Evolutionary conservation across 2,797 vertebrate species (phyloP), one percentile per base, ranked within the genome.

Genomic region (Bradypus variegatus): DNA sequence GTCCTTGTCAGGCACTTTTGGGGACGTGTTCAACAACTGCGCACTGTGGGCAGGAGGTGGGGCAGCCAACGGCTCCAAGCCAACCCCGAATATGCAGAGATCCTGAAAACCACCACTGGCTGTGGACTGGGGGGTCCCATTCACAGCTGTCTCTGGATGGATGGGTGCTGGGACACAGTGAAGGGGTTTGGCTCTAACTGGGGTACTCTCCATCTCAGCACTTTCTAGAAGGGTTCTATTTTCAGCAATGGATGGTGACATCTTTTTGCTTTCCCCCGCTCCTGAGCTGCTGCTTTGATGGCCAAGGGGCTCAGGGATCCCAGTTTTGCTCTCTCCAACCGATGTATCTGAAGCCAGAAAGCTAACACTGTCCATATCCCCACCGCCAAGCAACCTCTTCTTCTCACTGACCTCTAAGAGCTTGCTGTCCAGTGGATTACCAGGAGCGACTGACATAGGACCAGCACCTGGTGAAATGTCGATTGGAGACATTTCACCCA

Each of bases 1-100:
- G 72, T 96, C 97, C 96, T 98, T 98, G 87, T 97, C 97, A 94
- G 97, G 97, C 76, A 97, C 98, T 97, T 98, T 98, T 50, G 96
- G 95, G 64, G 97, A 97, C 91, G 95, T 53, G 38, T 94, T 95
- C 93, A 95, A 96, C 95, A 97, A 97, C 83, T 97, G 97, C 1
- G 96, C 96, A 86, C 95, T 96, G 23, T 98, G 96, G 77, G 2
- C 31, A 33, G 97, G 94, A 96, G 97, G 96, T 84, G 96, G 94
- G 86, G 94, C 88, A 31, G 91, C 93, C 8, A 94, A 92, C 82
- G 96, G 96, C 94, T 96, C 92, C 45, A 92, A 91, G 21, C 96
- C 97, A 90, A 93, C 95, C 67, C 86, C 93, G 90, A 96, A 91
- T 7, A 89, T 18, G 41, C 69, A 95, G 55, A 95, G 78, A 82